Evolutionary conservation across 1,140 invertebrate species (phyloP).

Genomic region (Camponotus pennsylvanicus): DNA sequence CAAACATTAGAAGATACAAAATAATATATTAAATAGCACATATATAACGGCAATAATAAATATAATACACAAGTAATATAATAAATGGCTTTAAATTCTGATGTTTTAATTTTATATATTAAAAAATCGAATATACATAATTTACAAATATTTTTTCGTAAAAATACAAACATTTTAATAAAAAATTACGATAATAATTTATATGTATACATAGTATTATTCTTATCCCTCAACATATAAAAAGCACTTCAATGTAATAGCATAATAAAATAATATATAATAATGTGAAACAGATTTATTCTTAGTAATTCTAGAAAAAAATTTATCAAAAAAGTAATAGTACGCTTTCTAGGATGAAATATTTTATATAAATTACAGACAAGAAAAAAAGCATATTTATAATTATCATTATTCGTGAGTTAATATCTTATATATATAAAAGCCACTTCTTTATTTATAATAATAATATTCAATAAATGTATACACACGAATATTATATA

Average conservation of each 20-base stretch:
- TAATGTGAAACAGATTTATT: neutral
- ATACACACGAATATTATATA: neutral
- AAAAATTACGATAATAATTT: neutral
- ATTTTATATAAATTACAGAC: neutral
- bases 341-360: neutral
- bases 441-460: neutral
- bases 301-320: neutral
- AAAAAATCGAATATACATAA: neutral
- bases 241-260: neutral
- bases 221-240: neutral
- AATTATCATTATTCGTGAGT: neutral
- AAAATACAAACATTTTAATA: neutral
- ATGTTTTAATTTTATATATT: neutral
- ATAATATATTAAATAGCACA: neutral
- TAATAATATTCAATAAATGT: slow-evolving; percentile 7
- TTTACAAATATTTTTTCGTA: neutral
- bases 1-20: neutral
- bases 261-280: neutral
- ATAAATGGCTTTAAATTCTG: slow-evolving; percentile 4
- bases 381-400: neutral
- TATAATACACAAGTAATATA: neutral
- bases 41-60: no score
- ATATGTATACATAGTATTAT: neutral
- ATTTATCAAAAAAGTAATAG: neutral
- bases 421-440: neutral